phyloP scores from a whole-genome alignment of 1,140 invertebrate genomes.

The Samia ricini region DNA sequence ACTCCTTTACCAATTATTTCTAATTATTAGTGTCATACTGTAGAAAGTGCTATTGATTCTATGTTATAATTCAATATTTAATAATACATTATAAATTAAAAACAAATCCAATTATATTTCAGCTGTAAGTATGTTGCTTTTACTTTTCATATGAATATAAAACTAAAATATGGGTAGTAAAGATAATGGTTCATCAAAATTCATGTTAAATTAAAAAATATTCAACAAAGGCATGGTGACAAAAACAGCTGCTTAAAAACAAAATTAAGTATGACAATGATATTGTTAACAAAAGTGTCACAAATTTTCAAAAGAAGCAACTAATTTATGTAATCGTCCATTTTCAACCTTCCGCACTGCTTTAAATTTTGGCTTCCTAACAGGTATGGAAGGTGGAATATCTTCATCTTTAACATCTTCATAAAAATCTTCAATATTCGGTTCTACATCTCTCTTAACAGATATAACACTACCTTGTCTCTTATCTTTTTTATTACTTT shows the following conservation, averaged over 20 bases:
- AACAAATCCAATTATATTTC: no score
- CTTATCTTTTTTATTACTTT: slow-evolving; percentile 41
- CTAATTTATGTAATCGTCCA: slow-evolving; percentile 49
- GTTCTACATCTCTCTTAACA: slow-evolving; percentile 63
- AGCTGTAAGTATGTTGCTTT: no score
- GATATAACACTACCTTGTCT: slow-evolving; percentile 23
- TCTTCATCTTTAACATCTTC: slow-evolving; percentile 53
- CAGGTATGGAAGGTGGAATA: slow-evolving; percentile 46
- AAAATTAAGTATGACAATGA: not conserved
- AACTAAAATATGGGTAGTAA: not conserved
- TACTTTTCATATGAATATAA: no score
- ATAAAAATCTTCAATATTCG: slow-evolving; percentile 71
- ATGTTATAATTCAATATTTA: no score
- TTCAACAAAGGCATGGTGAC: not conserved
- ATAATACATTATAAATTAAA: not conserved
- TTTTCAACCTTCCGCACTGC: slow-evolving; percentile 47
- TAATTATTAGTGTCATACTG: no score
- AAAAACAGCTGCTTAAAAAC: not conserved
- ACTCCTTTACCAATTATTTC: no score
- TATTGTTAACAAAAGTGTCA: slow-evolving; percentile 28
- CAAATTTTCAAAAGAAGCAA: slow-evolving; percentile 59
- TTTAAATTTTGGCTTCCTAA: slow-evolving; percentile 55
- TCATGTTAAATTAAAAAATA: no score
- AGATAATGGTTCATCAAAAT: no score
- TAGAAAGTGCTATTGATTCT: no score